Evolutionary conservation across 2,113 vertebrate genomes (phyloP).

Genomic region (Camelus bactrianus): DNA sequence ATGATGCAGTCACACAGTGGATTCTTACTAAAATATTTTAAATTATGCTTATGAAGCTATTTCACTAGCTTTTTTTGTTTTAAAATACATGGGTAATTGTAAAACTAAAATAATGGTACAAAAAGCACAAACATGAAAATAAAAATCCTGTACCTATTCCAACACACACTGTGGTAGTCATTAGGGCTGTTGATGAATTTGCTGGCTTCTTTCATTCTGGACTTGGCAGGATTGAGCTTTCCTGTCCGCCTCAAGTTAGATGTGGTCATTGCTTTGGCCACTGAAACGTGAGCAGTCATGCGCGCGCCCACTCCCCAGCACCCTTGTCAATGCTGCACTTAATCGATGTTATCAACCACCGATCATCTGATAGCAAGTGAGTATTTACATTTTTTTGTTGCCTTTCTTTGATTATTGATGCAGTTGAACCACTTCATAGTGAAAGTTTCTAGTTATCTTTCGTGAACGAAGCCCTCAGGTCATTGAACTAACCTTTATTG

Average conservation of each 20-base stretch:
- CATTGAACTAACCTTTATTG: not conserved
- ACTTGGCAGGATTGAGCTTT: no score
- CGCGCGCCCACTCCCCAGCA: fast-evolving
- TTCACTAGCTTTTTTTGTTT: not conserved
- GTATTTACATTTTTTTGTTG: not conserved
- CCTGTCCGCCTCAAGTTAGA: not conserved
- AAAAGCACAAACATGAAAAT: not conserved
- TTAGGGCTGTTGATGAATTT: not conserved
- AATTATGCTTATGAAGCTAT: not conserved
- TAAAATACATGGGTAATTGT: not conserved
- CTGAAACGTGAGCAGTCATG: not conserved
- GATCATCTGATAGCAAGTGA: no score
- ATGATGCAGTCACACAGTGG: not conserved
- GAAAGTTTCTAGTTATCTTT: not conserved
- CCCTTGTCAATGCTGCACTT: no score
- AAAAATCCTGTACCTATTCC: not conserved
- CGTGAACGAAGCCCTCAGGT: not conserved
- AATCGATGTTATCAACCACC: fast-evolving
- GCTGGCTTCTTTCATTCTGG: not conserved
- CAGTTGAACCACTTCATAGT: not conserved
- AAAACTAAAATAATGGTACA: not conserved
- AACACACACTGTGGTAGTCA: fast-evolving
- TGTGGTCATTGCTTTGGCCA: not conserved
- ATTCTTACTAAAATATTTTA: not conserved
- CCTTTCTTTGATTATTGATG: not conserved